Evolutionary conservation across 2,888 invertebrate genomes (phyloP).

Genomic region (Diabrotica balteata): DNA sequence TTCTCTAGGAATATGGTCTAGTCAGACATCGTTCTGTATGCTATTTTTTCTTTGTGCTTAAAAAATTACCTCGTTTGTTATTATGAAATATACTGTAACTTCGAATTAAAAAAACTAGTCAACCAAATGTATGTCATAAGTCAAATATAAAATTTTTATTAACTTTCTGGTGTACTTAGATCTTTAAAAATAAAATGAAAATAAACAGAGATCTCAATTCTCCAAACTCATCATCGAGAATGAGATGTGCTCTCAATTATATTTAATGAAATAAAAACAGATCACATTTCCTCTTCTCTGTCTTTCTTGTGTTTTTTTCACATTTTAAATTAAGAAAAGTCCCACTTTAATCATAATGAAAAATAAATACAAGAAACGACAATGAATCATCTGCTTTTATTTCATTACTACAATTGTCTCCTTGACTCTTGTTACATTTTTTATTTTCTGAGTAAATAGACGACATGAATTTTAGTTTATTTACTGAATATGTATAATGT

Average conservation of each 20-base stretch:
- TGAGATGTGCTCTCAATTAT: conserved; percentile 6
- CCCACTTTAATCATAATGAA: background rate
- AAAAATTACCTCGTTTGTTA: too few species aligned
- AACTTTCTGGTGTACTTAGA: too few species aligned
- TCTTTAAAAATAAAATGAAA: background rate
- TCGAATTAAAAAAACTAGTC: too few species aligned
- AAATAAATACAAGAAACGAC: conserved; percentile 1
- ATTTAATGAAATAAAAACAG: conserved; percentile 14
- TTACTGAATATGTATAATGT: too few species aligned
- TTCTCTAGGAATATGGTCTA: too few species aligned
- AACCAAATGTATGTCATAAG: too few species aligned
- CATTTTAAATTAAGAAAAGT: conserved; percentile 1
- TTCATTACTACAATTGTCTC: background rate
- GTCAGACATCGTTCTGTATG: too few species aligned
- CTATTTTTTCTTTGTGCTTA: too few species aligned
- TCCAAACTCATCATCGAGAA: conserved; percentile 5
- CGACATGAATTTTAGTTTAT: too few species aligned
- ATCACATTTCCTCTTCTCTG: background rate
- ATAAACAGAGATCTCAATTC: background rate
- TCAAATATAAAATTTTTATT: too few species aligned
- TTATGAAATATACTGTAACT: too few species aligned
- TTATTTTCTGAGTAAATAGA: too few species aligned
- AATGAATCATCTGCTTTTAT: background rate
- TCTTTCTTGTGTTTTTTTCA: conserved; percentile 1
- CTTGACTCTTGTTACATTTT: background rate